These are phyloP conservation scores for Cephalopachus bancanus DNA, from an alignment of 2,797 vertebrate species.

Conservation along the genomic window DNA sequence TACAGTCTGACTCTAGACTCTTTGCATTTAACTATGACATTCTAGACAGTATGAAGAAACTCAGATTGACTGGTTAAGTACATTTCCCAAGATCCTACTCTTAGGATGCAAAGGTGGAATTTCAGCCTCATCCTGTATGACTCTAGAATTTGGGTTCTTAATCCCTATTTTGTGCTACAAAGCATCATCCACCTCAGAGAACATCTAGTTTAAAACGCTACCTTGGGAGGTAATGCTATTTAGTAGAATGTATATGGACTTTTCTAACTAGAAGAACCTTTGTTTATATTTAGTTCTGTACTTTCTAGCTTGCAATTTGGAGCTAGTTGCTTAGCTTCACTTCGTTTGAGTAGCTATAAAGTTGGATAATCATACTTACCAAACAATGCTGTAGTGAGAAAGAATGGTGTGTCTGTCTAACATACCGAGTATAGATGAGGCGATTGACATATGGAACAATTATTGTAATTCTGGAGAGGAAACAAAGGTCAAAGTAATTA, in stretches of 20 bases:
- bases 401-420: not conserved
- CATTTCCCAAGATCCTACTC: not conserved
- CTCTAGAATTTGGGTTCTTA: not conserved
- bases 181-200: not conserved
- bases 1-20: not conserved
- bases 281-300: not conserved
- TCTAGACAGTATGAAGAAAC: not conserved
- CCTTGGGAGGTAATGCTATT: not conserved
- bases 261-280: not conserved
- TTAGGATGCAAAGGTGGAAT: not conserved
- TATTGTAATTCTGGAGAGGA: not conserved
- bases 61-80: not conserved
- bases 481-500: not conserved
- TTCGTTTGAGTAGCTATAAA: constrained; percentile 7
- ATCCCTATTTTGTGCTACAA: not conserved
- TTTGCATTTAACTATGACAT: not conserved
- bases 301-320: not conserved
- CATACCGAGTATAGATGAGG: not conserved
- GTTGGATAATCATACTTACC: not conserved
- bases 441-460: not conserved
- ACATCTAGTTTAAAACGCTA: not conserved
- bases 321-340: not conserved
- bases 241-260: not conserved
- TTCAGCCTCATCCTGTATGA: not conserved
- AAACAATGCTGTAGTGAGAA: not conserved